Evolutionary conservation across 2,888 invertebrate species (phyloP).

Genomic region (Xestia c-nigrum): DNA sequence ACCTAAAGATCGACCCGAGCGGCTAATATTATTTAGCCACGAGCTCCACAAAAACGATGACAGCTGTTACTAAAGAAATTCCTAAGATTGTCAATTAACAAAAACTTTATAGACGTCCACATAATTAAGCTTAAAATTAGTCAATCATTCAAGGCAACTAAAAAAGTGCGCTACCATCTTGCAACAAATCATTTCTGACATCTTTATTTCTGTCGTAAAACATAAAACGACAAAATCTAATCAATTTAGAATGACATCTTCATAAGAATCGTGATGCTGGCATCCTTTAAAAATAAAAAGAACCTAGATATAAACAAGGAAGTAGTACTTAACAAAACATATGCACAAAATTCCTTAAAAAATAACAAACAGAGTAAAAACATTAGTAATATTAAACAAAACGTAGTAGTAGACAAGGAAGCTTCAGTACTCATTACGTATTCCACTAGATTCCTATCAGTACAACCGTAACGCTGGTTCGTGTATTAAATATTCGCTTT

Average conservation of each 20-base stretch:
- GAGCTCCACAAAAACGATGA: neutral
- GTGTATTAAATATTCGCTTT: constrained; percentile 68
- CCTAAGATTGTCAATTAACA: neutral
- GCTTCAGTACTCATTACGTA: constrained; percentile 65
- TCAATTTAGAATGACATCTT: constrained; percentile 15
- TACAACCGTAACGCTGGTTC: constrained; percentile 60
- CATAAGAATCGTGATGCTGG: constrained; percentile 12
- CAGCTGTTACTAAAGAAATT: neutral
- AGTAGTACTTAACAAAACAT: constrained; percentile 42
- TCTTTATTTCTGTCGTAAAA: constrained; percentile 16
- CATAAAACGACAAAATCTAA: constrained; percentile 1
- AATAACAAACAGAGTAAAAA: constrained; percentile 44
- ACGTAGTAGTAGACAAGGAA: constrained; percentile 65
- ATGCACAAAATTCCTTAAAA: constrained; percentile 50
- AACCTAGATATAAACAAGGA: constrained; percentile 48
- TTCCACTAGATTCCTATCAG: constrained; percentile 66
- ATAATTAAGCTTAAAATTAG: constrained; percentile 2
- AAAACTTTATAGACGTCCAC: neutral
- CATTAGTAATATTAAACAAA: constrained; percentile 47
- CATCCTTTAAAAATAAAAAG: constrained; percentile 37
- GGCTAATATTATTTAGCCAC: no score
- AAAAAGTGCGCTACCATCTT: constrained; percentile 11
- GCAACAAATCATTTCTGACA: constrained; percentile 22
- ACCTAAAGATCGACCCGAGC: no score
- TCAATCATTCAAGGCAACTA: neutral